These are phyloP conservation scores for Megalurothrips usitatus DNA, from an alignment of 2,888 invertebrate species.

Conservation along the genomic window DNA sequence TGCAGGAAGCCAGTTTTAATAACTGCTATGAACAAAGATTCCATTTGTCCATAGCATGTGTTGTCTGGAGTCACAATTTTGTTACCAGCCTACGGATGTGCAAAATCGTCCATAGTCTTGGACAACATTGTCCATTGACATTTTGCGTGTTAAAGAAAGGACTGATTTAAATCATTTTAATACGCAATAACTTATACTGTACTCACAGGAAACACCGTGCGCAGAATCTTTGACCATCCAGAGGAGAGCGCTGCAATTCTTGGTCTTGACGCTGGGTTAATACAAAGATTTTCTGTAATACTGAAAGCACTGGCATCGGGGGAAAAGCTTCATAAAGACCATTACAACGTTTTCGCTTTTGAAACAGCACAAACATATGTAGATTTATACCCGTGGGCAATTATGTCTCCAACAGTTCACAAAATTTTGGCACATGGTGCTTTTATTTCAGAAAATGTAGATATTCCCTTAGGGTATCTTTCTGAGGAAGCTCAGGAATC, in stretches of 20 bases:
- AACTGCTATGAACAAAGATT: too few species aligned
- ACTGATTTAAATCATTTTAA: too few species aligned
- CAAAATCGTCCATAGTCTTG: too few species aligned
- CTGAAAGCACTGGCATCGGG: neutral
- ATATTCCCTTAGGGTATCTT: neutral
- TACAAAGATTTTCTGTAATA: neutral
- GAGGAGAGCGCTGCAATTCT: neutral
- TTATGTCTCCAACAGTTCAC: neutral
- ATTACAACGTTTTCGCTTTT: neutral
- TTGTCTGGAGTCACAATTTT: too few species aligned
- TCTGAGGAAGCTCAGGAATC: neutral
- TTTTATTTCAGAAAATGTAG: neutral
- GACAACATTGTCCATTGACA: too few species aligned
- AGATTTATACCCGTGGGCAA: neutral
- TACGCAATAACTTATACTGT: too few species aligned
- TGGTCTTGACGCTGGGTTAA: neutral
- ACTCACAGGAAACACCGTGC: too few species aligned
- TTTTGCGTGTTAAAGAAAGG: too few species aligned
- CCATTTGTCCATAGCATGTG: too few species aligned
- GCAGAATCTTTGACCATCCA: neutral
- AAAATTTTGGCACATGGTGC: neutral
- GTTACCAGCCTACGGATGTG: too few species aligned
- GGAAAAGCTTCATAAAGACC: neutral
- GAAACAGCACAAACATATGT: neutral
- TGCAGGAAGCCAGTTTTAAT: too few species aligned